These are phyloP conservation scores for Tetragnatha montana DNA, from an alignment of 2,888 invertebrate species.

Conservation along the genomic window DNA sequence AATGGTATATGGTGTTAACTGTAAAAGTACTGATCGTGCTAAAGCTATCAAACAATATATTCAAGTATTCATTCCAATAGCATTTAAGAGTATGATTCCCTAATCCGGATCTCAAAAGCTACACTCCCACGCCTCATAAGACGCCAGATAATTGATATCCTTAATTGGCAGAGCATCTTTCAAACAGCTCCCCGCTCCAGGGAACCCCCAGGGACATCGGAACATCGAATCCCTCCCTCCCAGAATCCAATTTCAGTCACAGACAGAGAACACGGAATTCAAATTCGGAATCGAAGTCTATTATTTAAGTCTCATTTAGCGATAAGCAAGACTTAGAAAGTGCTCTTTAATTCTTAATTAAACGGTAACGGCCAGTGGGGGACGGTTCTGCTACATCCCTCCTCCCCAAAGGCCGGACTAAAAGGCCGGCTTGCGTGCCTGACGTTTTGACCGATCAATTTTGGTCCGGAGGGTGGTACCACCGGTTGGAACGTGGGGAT, in stretches of 20 bases:
- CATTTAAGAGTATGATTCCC: too few species aligned
- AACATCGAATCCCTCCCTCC: neutral
- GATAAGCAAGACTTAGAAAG: slow-evolving; percentile 55
- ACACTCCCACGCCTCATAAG: neutral
- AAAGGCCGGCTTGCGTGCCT: too few species aligned
- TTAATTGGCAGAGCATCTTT: neutral
- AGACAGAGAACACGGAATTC: slow-evolving; percentile 20
- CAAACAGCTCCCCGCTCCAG: neutral
- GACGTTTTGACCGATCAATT: too few species aligned
- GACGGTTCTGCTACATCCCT: neutral
- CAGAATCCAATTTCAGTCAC: slow-evolving; percentile 30
- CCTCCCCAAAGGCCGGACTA: too few species aligned
- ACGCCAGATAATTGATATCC: neutral
- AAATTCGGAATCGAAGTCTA: slow-evolving; percentile 40
- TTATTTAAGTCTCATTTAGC: slow-evolving; percentile 46
- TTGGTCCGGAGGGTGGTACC: too few species aligned
- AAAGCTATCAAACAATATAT: too few species aligned
- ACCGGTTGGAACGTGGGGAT: neutral
- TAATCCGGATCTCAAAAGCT: too few species aligned
- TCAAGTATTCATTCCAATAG: too few species aligned
- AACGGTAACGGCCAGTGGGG: slow-evolving; percentile 37
- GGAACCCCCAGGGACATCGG: neutral
- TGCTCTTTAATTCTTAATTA: slow-evolving; percentile 66
- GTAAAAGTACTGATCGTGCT: too few species aligned
- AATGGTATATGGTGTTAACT: too few species aligned